Base-by-base conservation (phyloP, 1,140 invertebrate species). In the Brachionus manjavacas region DNA sequence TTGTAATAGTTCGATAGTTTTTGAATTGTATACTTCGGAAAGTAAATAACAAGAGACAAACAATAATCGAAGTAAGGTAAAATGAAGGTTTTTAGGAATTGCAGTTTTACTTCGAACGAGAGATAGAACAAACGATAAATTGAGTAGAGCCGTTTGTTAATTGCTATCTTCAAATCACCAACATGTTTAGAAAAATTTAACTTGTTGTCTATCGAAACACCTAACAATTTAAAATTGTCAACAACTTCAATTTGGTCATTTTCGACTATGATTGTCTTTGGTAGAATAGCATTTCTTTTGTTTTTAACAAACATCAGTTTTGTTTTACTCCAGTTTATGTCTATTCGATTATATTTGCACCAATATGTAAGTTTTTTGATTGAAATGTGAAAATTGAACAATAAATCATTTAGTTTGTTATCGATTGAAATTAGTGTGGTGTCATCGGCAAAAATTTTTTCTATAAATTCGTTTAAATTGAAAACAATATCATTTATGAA, bases 401-500 rank as follows among this genome's bases (percentile, higher is more conserved):
- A 14, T n/a, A 76, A 25, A 16, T 16, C 28, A 12, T 76, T 20
- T n/a, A 76, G 16, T 41, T 76, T 49, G 20, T 25, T 49, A 25
- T 76, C 16, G 12, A n/a, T 46, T 25, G 12, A 14, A 20, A 49
- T 14, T 14, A 76, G 16, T 20, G 35, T 76, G 14, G 72, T 46
- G 39, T 76, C 72, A 43, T 76, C 72, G 1, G 16, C 72, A 25
- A 76, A 76, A 20, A 76, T 7, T 43, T 25, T 43, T 43, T n/a
- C 28, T 25, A 41, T 14, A 20, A 79, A 55, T 25, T 52, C 74
- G 14, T 9, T 31, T 31, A 55, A 25, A 8, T 23, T 23, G 16
- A 31, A 79, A 12, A 41, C 25, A 16, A 81, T 12, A 46, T 81
- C 79, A 46, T 81, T 81, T 60, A 81, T 81, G 14, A 64, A 81